phyloP scores from a whole-genome alignment of 64 coral and sea anemone genomes.

The Dendrophyllia cribrosa region DNA sequence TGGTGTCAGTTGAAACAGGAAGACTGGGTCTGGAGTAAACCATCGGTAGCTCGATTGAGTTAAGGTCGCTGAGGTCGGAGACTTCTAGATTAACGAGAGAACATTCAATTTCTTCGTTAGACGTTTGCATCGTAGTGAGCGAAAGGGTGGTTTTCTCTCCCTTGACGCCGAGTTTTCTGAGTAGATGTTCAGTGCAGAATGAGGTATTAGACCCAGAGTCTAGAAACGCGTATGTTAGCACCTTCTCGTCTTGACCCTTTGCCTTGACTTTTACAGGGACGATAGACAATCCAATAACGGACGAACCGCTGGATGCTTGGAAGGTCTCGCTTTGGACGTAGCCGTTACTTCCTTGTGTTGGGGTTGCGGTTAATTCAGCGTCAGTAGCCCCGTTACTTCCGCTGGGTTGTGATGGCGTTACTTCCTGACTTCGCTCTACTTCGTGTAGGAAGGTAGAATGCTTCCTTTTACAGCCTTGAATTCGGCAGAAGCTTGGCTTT shows the following conservation, averaged over 20 bases:
- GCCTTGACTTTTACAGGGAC: neutral
- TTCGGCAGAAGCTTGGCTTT: neutral
- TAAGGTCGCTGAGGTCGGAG: neutral
- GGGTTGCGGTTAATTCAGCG: neutral
- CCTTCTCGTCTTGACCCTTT: neutral
- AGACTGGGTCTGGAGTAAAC: slow-evolving; percentile 36
- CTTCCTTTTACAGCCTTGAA: neutral
- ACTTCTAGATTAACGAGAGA: slow-evolving; percentile 29
- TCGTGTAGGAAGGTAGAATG: neutral
- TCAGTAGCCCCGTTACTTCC: neutral
- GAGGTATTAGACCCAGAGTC: slow-evolving; percentile 46
- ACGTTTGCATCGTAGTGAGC: neutral
- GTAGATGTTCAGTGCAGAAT: neutral
- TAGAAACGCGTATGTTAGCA: slow-evolving; percentile 22
- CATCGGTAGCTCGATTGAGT: slow-evolving; percentile 26
- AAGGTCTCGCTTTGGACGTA: neutral
- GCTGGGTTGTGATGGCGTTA: neutral
- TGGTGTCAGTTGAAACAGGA: neutral
- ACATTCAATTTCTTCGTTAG: neutral
- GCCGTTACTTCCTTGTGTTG: neutral
- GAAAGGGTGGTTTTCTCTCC: slow-evolving; percentile 6
- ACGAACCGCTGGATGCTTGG: neutral
- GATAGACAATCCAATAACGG: neutral
- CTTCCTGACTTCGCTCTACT: neutral
- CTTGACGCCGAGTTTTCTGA: neutral